Evolutionary conservation across 1,140 invertebrate species (phyloP).

Genomic region (Triops cancriformis): DNA sequence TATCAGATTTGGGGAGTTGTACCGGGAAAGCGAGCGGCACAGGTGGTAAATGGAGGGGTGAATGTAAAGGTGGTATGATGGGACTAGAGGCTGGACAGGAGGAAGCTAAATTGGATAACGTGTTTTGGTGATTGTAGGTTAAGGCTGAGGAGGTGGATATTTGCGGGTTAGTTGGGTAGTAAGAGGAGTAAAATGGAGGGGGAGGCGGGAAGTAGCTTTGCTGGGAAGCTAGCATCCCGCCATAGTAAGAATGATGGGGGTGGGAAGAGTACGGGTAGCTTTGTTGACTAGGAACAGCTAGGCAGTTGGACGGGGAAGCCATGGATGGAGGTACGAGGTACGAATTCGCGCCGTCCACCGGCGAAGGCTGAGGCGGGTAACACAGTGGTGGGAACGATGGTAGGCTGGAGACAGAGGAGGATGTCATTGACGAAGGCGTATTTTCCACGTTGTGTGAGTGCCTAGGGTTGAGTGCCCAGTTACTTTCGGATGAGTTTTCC

Average conservation of each 20-base stretch:
- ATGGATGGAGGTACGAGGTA: slow-evolving; percentile 26
- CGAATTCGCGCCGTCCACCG: not conserved
- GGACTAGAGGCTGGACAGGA: not conserved
- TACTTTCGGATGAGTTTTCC: not conserved
- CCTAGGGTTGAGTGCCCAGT: not conserved
- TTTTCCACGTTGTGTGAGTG: not conserved
- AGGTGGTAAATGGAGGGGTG: not conserved
- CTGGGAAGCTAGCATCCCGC: slow-evolving; percentile 21
- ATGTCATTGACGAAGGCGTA: not conserved
- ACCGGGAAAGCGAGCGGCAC: not conserved
- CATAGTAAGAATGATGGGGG: slow-evolving; percentile 21
- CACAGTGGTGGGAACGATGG: not conserved
- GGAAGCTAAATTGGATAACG: not conserved
- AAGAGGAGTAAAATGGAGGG: not conserved
- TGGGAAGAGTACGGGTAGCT: slow-evolving; percentile 23
- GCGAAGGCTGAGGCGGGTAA: not conserved
- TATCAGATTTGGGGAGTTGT: not conserved
- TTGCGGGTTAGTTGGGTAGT: not conserved
- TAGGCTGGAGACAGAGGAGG: not conserved
- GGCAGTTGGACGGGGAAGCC: slow-evolving; percentile 25
- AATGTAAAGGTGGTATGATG: not conserved
- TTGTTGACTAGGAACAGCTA: slow-evolving; percentile 21
- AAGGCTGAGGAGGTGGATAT: not conserved
- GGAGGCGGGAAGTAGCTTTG: slow-evolving; percentile 21
- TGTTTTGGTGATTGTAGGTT: not conserved